A percentile compares a stretch with the other conserved stretches of the same genome.
These are phyloP conservation scores for Schlechtendalia chinensis DNA, from an alignment of 1,140 invertebrate species.

Conservation along the genomic window DNA sequence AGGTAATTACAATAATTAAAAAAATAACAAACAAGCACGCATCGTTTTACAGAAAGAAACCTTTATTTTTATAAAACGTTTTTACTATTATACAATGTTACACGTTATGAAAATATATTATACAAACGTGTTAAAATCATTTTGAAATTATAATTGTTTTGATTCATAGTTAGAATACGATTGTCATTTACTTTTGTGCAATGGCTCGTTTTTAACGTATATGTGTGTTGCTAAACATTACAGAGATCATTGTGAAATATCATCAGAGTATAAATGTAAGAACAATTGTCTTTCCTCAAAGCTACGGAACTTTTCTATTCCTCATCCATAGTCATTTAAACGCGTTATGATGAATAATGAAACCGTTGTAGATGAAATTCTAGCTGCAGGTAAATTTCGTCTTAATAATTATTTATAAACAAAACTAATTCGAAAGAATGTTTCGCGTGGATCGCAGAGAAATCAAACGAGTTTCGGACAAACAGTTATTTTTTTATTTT, in stretches of 20 bases:
- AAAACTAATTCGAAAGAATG: neutral
- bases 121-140: too few species aligned
- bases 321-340: neutral
- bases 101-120: too few species aligned
- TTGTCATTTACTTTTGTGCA: too few species aligned
- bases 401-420: neutral
- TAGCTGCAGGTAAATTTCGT: neutral
- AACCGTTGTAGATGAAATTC: neutral
- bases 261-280: neutral
- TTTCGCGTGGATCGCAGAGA: neutral
- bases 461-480: neutral
- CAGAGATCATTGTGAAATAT: neutral
- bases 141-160: too few species aligned
- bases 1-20: too few species aligned
- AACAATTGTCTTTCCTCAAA: neutral
- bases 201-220: too few species aligned
- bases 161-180: too few species aligned
- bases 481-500: neutral
- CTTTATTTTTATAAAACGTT: too few species aligned
- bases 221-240: too few species aligned
- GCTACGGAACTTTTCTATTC: neutral
- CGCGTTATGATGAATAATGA: constrained; percentile 8
- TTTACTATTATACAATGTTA: too few species aligned
- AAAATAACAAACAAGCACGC: too few species aligned
- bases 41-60: too few species aligned